Percentiles rank a stretch among this genome's conserved stretches.
phyloP scores from a whole-genome alignment of 2,113 vertebrate species.

The Chroicocephalus ridibundus region DNA sequence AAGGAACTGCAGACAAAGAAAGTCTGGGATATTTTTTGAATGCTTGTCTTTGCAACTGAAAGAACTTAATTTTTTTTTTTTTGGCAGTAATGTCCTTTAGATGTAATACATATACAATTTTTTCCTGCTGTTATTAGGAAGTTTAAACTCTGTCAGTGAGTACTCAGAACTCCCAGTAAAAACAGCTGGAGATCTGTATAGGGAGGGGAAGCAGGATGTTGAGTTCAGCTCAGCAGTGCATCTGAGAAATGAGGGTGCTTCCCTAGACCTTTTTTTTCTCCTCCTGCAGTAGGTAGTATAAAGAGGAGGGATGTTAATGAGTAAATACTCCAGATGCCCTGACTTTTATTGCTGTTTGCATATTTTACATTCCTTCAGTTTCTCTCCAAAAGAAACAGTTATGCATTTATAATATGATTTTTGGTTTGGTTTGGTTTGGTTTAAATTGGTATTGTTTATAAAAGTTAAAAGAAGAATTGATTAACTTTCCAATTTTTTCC shows the following conservation, averaged over 20 bases:
- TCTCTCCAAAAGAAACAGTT: background rate
- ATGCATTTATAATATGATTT: constrained; percentile 12
- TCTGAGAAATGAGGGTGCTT: background rate
- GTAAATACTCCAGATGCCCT: background rate
- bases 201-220: background rate
- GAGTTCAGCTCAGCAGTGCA: background rate
- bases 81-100: background rate
- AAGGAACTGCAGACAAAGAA: background rate
- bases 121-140: background rate
- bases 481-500: constrained; percentile 55
- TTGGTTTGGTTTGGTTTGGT: background rate
- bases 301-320: background rate
- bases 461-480: constrained; percentile 57
- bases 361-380: background rate
- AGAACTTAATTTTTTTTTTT: background rate
- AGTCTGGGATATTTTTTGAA: background rate
- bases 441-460: constrained; percentile 55
- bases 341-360: background rate
- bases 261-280: background rate
- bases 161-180: background rate
- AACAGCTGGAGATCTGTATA: background rate
- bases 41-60: background rate
- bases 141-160: background rate
- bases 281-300: background rate
- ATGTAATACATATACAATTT: background rate